These are phyloP conservation scores for Meliscaeva auricollis DNA, from an alignment of 2,888 invertebrate species.

Conservation along the genomic window DNA sequence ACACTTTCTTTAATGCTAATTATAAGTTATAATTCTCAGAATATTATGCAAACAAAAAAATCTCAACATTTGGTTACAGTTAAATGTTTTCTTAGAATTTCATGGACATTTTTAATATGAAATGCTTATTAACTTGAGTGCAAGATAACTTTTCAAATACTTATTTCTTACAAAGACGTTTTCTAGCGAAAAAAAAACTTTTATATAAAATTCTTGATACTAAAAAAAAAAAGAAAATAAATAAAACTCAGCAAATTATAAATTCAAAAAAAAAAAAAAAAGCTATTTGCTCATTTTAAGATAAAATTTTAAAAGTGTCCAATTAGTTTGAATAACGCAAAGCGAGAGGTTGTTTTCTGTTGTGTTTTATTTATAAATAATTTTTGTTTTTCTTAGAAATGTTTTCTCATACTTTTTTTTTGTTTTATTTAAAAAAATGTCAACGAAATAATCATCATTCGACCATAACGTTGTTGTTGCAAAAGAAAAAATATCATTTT, in stretches of 20 bases:
- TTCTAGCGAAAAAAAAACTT: too few species aligned
- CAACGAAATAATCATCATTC: slow-evolving; percentile 57
- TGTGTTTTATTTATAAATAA: background rate
- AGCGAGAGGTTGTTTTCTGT: slow-evolving; percentile 40
- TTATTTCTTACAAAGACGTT: too few species aligned
- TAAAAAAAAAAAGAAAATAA: background rate
- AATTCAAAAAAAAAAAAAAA: slow-evolving; percentile 4
- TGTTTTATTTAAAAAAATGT: slow-evolving; percentile 9
- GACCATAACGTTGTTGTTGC: slow-evolving; percentile 21
- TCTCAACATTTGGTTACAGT: too few species aligned
- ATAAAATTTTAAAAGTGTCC: slow-evolving; percentile 55
- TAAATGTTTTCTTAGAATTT: too few species aligned
- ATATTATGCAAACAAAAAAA: too few species aligned
- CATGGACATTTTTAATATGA: too few species aligned
- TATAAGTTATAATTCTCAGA: too few species aligned
- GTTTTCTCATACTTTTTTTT: background rate
- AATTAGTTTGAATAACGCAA: slow-evolving; percentile 52
- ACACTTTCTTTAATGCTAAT: too few species aligned
- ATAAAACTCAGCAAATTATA: background rate
- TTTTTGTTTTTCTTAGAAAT: background rate
- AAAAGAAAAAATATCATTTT: slow-evolving; percentile 24
- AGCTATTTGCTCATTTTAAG: slow-evolving; percentile 18
- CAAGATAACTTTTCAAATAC: too few species aligned
- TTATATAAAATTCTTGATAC: background rate
- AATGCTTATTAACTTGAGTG: too few species aligned